Evolutionary conservation across 2,113 vertebrate species (phyloP).

Genomic region (Henicopernis longicauda): DNA sequence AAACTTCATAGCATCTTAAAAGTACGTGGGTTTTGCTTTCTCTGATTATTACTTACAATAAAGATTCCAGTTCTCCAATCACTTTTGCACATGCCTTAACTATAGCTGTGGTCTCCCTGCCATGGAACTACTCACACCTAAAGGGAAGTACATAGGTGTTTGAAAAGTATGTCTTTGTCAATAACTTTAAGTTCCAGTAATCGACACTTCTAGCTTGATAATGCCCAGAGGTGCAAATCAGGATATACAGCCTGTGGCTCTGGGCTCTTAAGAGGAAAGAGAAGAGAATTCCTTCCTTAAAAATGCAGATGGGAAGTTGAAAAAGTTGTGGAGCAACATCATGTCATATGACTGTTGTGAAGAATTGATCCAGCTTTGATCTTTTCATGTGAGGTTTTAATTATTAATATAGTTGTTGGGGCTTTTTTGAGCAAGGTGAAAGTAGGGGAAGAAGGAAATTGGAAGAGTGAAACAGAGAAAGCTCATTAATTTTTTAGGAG

Average conservation of each 20-base stretch:
- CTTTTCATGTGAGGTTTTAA: not conserved
- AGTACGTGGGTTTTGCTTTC: not conserved
- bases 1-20: not conserved
- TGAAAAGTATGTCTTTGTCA: not conserved
- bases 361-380: not conserved
- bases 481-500: not conserved
- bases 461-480: not conserved
- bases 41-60: not conserved
- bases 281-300: not conserved
- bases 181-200: not conserved
- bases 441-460: not conserved
- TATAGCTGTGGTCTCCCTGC: not conserved
- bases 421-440: not conserved
- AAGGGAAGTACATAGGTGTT: not conserved
- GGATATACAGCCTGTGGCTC: not conserved
- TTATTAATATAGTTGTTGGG: not conserved
- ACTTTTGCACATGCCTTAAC: not conserved
- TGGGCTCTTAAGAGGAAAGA: not conserved
- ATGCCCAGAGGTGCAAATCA: not conserved
- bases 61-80: not conserved
- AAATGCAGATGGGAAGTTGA: not conserved
- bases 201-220: not conserved
- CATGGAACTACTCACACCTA: not conserved
- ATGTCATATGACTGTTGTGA: not conserved
- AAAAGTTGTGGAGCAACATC: not conserved